Evolutionary conservation across 2,888 invertebrate genomes (phyloP).

Genomic region (Lamellibrachia columna): DNA sequence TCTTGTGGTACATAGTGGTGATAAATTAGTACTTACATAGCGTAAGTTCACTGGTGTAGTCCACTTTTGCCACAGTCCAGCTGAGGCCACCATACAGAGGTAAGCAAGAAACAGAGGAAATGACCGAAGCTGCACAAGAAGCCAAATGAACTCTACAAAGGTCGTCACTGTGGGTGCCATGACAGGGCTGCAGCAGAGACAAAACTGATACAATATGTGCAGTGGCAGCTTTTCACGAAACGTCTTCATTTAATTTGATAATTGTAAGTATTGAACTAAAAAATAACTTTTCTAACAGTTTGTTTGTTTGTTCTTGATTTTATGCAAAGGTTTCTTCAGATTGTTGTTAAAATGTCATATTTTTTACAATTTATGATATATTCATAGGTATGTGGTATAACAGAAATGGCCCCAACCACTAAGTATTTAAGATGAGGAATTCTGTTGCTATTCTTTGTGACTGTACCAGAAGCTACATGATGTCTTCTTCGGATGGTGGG

Average conservation of each 20-base stretch:
- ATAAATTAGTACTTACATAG: conserved; percentile 44
- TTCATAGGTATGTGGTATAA: too few species aligned
- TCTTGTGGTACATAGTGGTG: not conserved
- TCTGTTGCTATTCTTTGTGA: too few species aligned
- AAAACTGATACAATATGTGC: not conserved
- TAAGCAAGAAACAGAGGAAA: conserved; percentile 56
- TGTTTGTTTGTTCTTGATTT: too few species aligned
- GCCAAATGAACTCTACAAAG: not conserved
- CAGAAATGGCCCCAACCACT: too few species aligned
- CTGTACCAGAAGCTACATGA: too few species aligned
- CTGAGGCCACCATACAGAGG: conserved; percentile 48
- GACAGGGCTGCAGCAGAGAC: not conserved
- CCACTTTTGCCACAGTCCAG: conserved; percentile 52
- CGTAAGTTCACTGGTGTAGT: conserved; percentile 50
- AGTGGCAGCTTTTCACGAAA: not conserved
- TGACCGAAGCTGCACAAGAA: conserved; percentile 42
- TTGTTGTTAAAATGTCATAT: too few species aligned
- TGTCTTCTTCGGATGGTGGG: too few species aligned
- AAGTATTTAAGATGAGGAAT: too few species aligned
- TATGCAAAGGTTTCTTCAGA: too few species aligned
- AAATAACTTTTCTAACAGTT: not conserved
- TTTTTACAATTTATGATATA: too few species aligned
- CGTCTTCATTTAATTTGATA: not conserved
- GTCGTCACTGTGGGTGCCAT: not conserved
- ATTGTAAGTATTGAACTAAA: not conserved